A percentile compares a stretch with the other conserved stretches of the same genome.
phyloP scores from a whole-genome alignment of 2,888 invertebrate genomes.

The Trichogramma dendrolimi region DNA sequence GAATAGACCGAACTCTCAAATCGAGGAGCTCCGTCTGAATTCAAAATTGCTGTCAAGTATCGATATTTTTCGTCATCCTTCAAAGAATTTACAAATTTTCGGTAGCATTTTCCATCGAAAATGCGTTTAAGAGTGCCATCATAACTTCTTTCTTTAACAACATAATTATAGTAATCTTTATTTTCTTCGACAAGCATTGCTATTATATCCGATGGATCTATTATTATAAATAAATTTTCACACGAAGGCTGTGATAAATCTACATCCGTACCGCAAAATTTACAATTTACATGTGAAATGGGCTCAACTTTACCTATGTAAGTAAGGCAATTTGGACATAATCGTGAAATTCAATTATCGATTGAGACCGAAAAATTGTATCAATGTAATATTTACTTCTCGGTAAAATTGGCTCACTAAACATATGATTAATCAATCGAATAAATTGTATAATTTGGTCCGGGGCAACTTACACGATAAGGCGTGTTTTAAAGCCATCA shows the following conservation, averaged over 20 bases:
- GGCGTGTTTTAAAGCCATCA: not conserved
- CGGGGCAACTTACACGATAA: not conserved
- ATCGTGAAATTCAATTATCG: not conserved
- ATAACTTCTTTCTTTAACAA: not conserved
- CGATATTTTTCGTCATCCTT: not conserved
- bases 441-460: not conserved
- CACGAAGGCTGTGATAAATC: not conserved
- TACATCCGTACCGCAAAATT: not conserved
- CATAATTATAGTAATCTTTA: not conserved
- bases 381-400: not conserved
- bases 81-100: conserved; percentile 13
- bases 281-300: not conserved
- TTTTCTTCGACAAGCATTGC: not conserved
- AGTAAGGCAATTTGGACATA: not conserved
- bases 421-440: not conserved
- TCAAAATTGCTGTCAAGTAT: conserved; percentile 20
- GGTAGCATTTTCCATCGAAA: conserved; percentile 20
- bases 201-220: not conserved
- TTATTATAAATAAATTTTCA: not conserved
- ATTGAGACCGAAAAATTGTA: not conserved
- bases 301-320: not conserved
- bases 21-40: conserved; percentile 15
- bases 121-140: conserved; percentile 10
- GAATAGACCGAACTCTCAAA: conserved; percentile 23
- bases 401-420: not conserved